A percentile compares a stretch with the other conserved stretches of the same genome.
These are phyloP conservation scores for Caenorhabditis latens DNA, from an alignment of 1,140 invertebrate species.

Conservation along the genomic window DNA sequence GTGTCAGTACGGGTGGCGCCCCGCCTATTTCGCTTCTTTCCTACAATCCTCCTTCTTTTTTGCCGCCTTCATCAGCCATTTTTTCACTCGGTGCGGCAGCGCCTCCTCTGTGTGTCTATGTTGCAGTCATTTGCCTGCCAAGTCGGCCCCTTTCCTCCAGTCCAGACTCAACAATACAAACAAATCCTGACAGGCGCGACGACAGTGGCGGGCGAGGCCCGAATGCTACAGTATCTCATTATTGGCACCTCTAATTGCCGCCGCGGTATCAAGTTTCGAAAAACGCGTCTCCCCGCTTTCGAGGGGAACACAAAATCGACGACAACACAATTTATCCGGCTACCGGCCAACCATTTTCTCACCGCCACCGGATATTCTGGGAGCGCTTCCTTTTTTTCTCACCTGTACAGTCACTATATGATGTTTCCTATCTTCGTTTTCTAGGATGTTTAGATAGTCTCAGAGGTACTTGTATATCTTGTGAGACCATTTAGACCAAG, in stretches of 20 bases:
- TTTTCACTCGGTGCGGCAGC: constrained; percentile 44
- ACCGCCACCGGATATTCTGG: constrained; percentile 40
- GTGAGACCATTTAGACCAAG: background rate
- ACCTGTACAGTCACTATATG: background rate
- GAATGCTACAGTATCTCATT: constrained; percentile 38
- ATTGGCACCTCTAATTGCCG: constrained; percentile 54
- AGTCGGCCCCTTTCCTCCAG: constrained; percentile 2
- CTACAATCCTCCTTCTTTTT: constrained; percentile 16
- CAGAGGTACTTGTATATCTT: background rate
- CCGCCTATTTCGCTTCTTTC: constrained; percentile 13
- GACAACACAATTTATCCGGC: constrained; percentile 39
- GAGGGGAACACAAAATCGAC: constrained; percentile 20
- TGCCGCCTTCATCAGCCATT: constrained; percentile 33
- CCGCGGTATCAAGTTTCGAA: constrained; percentile 47
- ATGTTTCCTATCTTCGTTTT: background rate
- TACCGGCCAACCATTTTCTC: constrained; percentile 38
- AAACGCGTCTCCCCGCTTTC: constrained; percentile 3
- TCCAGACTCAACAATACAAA: constrained; percentile 54
- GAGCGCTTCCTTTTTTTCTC: constrained; percentile 19
- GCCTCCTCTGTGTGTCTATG: constrained; percentile 51
- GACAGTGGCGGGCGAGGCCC: background rate
- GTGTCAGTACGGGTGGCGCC: background rate
- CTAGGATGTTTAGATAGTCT: background rate
- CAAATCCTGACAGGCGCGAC: constrained; percentile 48
- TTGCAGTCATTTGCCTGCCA: constrained; percentile 54